Percentiles rank a stretch among this genome's conserved stretches.
Evolutionary conservation across 2,797 vertebrate genomes (phyloP).

Genomic region (Tarsius wallacei): DNA sequence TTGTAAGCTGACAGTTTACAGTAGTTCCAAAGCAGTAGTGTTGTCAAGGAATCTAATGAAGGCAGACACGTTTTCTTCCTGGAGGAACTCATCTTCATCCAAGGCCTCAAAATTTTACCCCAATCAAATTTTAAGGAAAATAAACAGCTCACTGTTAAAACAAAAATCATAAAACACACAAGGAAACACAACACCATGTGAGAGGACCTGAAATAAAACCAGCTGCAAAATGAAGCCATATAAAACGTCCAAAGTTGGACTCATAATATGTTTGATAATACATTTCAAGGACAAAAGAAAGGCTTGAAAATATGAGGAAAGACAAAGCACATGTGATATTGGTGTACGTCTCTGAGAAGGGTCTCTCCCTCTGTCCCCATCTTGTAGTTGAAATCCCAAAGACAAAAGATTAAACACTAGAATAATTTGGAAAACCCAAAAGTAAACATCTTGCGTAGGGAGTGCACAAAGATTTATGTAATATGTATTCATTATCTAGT

Average conservation of each 20-base stretch:
- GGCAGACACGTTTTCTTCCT: neutral
- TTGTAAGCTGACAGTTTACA: neutral
- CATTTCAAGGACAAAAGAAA: constrained; percentile 7
- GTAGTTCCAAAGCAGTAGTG: too few relatives aligned
- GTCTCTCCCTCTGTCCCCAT: neutral
- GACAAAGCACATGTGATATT: neutral
- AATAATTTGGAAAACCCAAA: neutral
- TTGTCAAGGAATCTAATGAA: neutral
- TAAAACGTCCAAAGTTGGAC: neutral
- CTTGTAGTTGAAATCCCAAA: neutral
- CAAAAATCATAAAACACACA: neutral
- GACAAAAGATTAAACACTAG: neutral
- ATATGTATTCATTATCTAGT: neutral
- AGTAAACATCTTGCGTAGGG: neutral
- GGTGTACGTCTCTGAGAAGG: neutral
- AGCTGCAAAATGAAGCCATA: neutral
- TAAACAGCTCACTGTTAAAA: neutral
- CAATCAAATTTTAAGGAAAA: neutral
- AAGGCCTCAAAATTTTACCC: neutral
- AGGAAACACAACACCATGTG: neutral
- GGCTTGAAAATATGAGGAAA: neutral
- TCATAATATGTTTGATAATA: neutral
- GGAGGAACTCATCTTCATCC: neutral
- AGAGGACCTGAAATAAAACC: neutral
- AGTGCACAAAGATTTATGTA: neutral